phyloP scores from a whole-genome alignment of 2,797 vertebrate genomes.

The Sebastes oblongus region DNA sequence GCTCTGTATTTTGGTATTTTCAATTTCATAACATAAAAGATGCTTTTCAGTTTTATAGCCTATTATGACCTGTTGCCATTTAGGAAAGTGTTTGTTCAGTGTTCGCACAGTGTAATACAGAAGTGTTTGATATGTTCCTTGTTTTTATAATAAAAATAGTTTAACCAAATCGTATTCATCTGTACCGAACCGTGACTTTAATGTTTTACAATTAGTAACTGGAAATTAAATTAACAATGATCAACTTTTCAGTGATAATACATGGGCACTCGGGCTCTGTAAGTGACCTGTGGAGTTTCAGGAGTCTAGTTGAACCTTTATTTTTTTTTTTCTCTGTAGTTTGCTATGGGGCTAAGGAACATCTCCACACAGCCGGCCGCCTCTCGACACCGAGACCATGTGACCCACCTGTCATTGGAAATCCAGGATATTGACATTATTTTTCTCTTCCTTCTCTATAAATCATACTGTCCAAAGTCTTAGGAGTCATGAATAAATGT shows the following conservation, averaged over 20 bases:
- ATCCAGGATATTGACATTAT: conserved; percentile 51
- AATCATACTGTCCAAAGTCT: neutral
- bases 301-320: neutral
- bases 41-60: neutral
- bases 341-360: conserved; percentile 84
- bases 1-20: neutral
- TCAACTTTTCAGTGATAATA: neutral
- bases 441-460: conserved; percentile 11
- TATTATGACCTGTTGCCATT: neutral
- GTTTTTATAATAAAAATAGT: neutral
- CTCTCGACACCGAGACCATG: conserved; percentile 7
- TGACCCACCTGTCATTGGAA: conserved; percentile 14
- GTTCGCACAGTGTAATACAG: neutral
- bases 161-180: neutral
- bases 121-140: neutral
- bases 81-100: neutral
- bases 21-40: neutral
- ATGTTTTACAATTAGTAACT: neutral
- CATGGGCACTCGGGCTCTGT: neutral
- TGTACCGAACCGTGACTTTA: neutral
- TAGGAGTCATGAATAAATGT: neutral
- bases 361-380: neutral
- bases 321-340: conserved; percentile 55
- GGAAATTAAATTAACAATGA: neutral
- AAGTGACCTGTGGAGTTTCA: too few species aligned